Evolutionary conservation across 64 coral and sea anemone species (phyloP).

Genomic region (Hydrozoanthus tunicans): DNA sequence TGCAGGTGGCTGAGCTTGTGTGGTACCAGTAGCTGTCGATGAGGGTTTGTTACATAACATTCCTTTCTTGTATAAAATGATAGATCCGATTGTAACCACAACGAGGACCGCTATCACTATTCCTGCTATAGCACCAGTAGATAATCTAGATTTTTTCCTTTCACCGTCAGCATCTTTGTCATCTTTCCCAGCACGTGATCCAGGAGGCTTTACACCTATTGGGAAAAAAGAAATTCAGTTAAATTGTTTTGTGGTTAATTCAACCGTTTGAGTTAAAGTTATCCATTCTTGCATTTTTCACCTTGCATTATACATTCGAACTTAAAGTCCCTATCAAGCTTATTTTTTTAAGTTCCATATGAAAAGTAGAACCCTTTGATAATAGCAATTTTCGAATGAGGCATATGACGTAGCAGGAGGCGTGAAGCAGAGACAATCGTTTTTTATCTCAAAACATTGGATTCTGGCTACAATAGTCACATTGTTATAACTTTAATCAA

Average conservation of each 20-base stretch:
- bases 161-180: background rate
- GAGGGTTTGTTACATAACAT: background rate
- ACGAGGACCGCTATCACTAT: slow-evolving; percentile 29
- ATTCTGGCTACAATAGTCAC: no score
- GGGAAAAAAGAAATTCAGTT: background rate
- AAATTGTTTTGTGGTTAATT: background rate
- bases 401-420: no score
- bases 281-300: no score
- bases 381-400: no score
- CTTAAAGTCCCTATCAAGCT: no score
- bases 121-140: background rate
- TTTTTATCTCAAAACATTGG: no score
- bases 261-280: background rate
- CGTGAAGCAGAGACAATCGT: no score
- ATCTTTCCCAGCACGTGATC: background rate
- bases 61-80: background rate
- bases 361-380: no score
- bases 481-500: no score
- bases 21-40: background rate
- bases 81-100: background rate
- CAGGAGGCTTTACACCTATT: slow-evolving; percentile 37
- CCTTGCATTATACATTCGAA: no score
- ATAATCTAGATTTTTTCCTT: background rate
- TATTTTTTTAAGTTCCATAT: no score
- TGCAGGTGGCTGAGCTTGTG: slow-evolving; percentile 1